These are phyloP conservation scores for Scomber scombrus DNA, from an alignment of 2,113 vertebrate species.

Conservation along the genomic window DNA sequence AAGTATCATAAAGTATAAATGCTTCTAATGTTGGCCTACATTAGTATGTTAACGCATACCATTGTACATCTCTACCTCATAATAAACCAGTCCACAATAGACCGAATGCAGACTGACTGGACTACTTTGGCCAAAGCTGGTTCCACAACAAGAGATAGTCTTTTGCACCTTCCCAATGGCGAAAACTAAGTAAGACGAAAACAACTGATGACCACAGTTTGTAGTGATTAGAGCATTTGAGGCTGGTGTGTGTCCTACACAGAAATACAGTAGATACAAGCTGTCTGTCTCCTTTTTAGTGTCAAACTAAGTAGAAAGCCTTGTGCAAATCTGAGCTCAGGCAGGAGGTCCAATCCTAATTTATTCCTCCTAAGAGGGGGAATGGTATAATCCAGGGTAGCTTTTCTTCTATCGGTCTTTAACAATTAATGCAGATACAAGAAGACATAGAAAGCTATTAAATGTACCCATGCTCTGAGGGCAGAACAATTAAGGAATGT, in stretches of 20 bases:
- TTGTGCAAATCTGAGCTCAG: slow-evolving; percentile 73
- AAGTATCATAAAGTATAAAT: slow-evolving; percentile 81
- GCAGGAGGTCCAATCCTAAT: slow-evolving; percentile 58
- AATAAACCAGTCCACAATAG: slow-evolving; percentile 67
- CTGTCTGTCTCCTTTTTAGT: slow-evolving; percentile 40
- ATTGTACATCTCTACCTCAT: slow-evolving; percentile 61
- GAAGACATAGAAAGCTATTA: slow-evolving; percentile 62
- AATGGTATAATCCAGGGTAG: slow-evolving; percentile 34
- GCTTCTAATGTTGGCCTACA: slow-evolving; percentile 79
- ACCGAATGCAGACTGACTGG: slow-evolving; percentile 68
- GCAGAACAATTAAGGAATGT: slow-evolving; percentile 67
- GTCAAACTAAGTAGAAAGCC: slow-evolving; percentile 60
- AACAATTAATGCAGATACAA: slow-evolving; percentile 50
- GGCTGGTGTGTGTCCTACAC: slow-evolving; percentile 65
- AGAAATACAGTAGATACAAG: slow-evolving; percentile 57
- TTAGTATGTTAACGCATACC: slow-evolving; percentile 75
- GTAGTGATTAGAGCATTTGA: slow-evolving; percentile 59
- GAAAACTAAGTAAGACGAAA: slow-evolving; percentile 50
- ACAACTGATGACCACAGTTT: slow-evolving; percentile 46
- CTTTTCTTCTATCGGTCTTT: slow-evolving; percentile 45
- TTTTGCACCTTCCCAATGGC: slow-evolving; percentile 47
- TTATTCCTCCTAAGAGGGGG: slow-evolving; percentile 33
- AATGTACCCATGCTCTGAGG: slow-evolving; percentile 53
- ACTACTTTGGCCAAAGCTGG: slow-evolving; percentile 65
- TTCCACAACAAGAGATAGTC: slow-evolving; percentile 60